Percentiles rank a stretch among this genome's conserved stretches.
Evolutionary conservation across 1,140 invertebrate genomes (phyloP).

Genomic region (Hylaeus anthracinus): DNA sequence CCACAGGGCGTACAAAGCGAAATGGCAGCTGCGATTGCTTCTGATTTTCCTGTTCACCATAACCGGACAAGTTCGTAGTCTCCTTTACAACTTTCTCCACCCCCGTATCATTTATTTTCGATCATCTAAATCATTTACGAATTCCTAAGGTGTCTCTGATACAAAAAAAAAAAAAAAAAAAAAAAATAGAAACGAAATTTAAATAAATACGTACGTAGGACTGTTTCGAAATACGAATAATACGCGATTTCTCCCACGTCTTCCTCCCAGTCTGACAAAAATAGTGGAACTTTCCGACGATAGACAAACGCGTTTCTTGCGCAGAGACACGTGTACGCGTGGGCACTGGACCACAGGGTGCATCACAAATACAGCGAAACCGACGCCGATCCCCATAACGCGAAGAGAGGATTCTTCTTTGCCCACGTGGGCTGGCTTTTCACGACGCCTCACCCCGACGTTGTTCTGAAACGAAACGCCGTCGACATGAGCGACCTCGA

Average conservation of each 20-base stretch:
- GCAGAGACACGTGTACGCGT: constrained; percentile 87
- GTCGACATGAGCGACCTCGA: constrained; percentile 92
- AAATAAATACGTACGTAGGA: no score
- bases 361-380: constrained; percentile 93
- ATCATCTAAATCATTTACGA: background rate
- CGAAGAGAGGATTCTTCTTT: constrained; percentile 90
- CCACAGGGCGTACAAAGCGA: constrained; percentile 93
- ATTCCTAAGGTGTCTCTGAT: no score
- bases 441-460: constrained; percentile 88
- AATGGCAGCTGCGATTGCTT: constrained; percentile 88
- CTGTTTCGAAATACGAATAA: no score
- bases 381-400: constrained; percentile 91
- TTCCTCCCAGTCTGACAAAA: no score
- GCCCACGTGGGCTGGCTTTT: constrained; percentile 91
- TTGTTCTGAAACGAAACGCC: constrained; percentile 88
- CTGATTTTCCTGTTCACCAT: constrained; percentile 91
- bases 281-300: background rate
- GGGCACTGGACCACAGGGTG: constrained; percentile 90
- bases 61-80: constrained; percentile 88
- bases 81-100: background rate
- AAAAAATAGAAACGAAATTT: background rate
- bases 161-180: background rate
- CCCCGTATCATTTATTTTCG: background rate
- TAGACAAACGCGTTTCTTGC: background rate
- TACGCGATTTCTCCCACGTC: no score